These are phyloP conservation scores for Gymnodraco acuticeps DNA, from an alignment of 2,797 vertebrate genomes.

Conservation along the genomic window DNA sequence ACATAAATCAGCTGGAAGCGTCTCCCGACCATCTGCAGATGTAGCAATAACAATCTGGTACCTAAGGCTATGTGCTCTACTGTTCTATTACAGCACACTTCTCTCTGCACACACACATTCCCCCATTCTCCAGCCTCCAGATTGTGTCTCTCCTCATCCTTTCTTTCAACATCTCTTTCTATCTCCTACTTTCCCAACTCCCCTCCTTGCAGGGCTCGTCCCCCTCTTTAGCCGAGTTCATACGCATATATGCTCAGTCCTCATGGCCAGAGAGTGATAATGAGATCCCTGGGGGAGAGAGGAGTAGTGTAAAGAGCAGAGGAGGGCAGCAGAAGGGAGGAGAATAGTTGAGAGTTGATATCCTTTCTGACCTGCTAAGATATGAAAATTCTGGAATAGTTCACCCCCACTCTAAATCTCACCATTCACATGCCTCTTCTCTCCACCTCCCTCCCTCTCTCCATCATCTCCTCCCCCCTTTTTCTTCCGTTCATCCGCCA, in stretches of 20 bases:
- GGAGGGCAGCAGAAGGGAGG: slow-evolving; percentile 29
- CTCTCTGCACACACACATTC: slow-evolving; percentile 41
- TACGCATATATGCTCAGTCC: slow-evolving; percentile 40
- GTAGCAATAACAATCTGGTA: slow-evolving; percentile 77
- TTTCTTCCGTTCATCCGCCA: slow-evolving; percentile 46
- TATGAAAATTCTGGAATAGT: slow-evolving; percentile 34
- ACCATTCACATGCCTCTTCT: not conserved
- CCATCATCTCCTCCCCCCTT: slow-evolving; percentile 1
- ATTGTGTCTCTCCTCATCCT: slow-evolving; percentile 13
- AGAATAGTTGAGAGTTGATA: slow-evolving; percentile 43
- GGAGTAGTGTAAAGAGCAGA: slow-evolving; percentile 47
- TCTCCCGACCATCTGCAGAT: slow-evolving; percentile 73
- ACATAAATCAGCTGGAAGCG: slow-evolving; percentile 73
- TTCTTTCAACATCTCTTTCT: slow-evolving; percentile 15
- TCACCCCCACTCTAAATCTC: not conserved
- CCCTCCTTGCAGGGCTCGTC: slow-evolving; percentile 34
- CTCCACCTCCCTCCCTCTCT: slow-evolving; percentile 9
- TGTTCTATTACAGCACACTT: slow-evolving; percentile 55
- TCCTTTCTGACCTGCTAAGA: slow-evolving; percentile 53
- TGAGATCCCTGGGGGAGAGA: slow-evolving; percentile 77
- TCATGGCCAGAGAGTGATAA: slow-evolving; percentile 70
- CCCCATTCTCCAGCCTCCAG: slow-evolving; percentile 17
- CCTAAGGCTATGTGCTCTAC: slow-evolving; percentile 60
- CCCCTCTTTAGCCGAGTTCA: slow-evolving; percentile 49
- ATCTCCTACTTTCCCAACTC: slow-evolving; percentile 1